A percentile compares a stretch with the other conserved stretches of the same genome.
Evolutionary conservation across 2,113 vertebrate species (phyloP).

Genomic region (Microcebus ravelobensis): DNA sequence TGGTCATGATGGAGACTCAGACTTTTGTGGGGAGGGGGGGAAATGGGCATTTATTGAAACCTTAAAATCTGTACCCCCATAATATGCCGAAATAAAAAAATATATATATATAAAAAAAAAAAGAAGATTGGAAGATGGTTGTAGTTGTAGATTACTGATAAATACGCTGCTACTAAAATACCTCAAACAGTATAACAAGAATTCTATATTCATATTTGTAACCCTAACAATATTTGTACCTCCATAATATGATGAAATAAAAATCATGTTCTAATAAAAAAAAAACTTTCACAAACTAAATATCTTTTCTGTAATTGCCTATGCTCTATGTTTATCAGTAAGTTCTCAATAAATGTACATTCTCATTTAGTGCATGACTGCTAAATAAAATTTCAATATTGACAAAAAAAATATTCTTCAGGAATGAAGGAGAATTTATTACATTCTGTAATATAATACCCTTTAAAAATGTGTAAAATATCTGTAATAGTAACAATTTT

Average conservation of each 20-base stretch:
- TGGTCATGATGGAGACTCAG: too few species aligned
- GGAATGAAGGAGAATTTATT: background rate
- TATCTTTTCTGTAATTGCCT: background rate
- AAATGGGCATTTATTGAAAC: too few species aligned
- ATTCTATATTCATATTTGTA: too few species aligned
- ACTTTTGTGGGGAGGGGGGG: too few species aligned
- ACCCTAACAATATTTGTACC: too few species aligned
- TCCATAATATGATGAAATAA: too few species aligned
- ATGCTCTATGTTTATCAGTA: background rate
- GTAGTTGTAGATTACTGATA: background rate
- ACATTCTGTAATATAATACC: background rate
- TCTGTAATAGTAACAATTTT: background rate
- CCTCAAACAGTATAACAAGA: too few species aligned
- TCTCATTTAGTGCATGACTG: background rate
- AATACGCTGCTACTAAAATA: background rate
- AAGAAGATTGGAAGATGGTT: too few species aligned
- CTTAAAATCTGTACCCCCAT: too few species aligned
- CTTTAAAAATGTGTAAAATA: background rate
- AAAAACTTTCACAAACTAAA: background rate
- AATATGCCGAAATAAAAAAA: too few species aligned
- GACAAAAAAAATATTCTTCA: background rate
- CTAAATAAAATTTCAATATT: background rate
- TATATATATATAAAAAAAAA: too few species aligned
- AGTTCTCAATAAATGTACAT: background rate
- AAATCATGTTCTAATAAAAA: too few species aligned